Evolutionary conservation across 2,797 vertebrate species (phyloP), one percentile per base, ranked within the genome.

Genomic region (Poecilia gillii): DNA sequence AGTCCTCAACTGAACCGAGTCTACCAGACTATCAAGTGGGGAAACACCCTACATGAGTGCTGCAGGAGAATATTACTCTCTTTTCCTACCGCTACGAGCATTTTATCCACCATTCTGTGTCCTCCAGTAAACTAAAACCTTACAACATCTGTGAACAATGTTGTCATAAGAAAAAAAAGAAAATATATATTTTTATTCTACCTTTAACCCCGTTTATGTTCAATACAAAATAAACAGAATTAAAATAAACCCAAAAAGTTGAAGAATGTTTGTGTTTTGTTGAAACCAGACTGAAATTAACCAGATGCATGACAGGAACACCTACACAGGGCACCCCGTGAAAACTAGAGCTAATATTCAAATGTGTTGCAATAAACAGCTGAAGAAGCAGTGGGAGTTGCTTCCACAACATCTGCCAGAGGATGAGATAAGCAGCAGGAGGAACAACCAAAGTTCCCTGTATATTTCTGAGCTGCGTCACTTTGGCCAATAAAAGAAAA

Each of bases 381-480:
- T 11, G 75, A 74, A 84, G 59, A 66, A 86, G 6, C 79, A 11
- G 87, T 79, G 78, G 86, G 72, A 70, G 80, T 28, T 73, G 49
- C 68, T 64, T 80, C 77, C 9, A 78, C 62, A 74, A 82, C 89
- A 86, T 85, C 89, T 89, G 89, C 78, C 74, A 55, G 7, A 1
- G 75, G 45, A 77, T 36, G 53, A 86, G 68, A 80, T 71, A 43
- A 85, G 41, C 86, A 86, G 86, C 83, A 66, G 87, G 88, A 85
- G 39, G 76, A 80, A 80, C 66, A 76, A 55, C 68, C 74, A 31
- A 28, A 81, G 76, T 49, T 75, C 83, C 85, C 82, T 64, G 71
- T 81, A 71, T 78, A 1, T 64, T 81, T 23, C 77, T 76, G 2
- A 84, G 80, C 73, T 80, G 51, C 45, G 51, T 41, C 59, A 41